Percentiles rank a stretch among this genome's conserved stretches.
phyloP scores from a whole-genome alignment of 2,888 invertebrate species.

The Nemotelus pantherinus region DNA sequence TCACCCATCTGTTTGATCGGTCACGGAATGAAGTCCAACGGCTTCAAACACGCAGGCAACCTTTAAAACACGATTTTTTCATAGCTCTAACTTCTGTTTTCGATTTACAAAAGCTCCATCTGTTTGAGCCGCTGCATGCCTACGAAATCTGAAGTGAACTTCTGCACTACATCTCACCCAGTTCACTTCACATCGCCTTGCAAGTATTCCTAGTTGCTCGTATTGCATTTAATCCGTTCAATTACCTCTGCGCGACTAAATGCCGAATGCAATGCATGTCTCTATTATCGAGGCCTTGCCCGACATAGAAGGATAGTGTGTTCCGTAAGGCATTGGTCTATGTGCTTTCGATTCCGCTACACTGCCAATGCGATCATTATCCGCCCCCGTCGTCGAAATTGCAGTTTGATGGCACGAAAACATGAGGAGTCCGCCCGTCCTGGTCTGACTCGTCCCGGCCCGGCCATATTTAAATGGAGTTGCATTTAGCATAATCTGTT shows the following conservation, averaged over 20 bases:
- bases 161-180: neutral
- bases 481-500: slow-evolving; percentile 29
- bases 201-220: neutral
- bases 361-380: neutral
- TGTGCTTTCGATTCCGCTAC: neutral
- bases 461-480: neutral
- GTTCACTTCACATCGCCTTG: neutral
- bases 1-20: too few species aligned
- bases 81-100: too few species aligned
- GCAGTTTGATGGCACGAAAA: slow-evolving; percentile 28
- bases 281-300: slow-evolving; percentile 14
- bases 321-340: neutral
- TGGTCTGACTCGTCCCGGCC: too few species aligned
- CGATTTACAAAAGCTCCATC: too few species aligned
- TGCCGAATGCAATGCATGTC: slow-evolving; percentile 11
- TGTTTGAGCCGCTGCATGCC: too few species aligned
- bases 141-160: too few species aligned
- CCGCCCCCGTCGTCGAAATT: slow-evolving; percentile 16
- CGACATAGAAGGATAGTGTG: neutral
- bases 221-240: slow-evolving; percentile 31
- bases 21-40: too few species aligned
- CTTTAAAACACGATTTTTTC: too few species aligned
- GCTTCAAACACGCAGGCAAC: too few species aligned
- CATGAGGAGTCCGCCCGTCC: neutral
- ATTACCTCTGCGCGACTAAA: slow-evolving; percentile 20